A percentile compares a stretch with the other conserved stretches of the same genome.
Evolutionary conservation across 1,140 invertebrate species (phyloP).

Genomic region (Drepana arcuata): DNA sequence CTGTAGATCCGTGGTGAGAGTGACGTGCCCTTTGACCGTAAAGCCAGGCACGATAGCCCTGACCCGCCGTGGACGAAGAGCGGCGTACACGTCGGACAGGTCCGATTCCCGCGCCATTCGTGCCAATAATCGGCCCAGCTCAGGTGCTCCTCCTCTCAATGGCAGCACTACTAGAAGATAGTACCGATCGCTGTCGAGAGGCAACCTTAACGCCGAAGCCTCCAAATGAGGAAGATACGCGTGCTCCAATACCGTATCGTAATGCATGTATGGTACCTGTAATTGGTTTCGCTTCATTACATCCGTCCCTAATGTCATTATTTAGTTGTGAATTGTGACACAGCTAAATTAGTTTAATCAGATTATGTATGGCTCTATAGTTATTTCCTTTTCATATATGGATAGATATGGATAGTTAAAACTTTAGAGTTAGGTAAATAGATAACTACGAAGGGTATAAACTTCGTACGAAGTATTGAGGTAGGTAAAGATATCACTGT

Average conservation of each 20-base stretch:
- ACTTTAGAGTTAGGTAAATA: too few relatives aligned
- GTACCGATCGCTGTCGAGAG: conserved; percentile 79
- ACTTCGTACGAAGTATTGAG: too few relatives aligned
- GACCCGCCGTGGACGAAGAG: conserved; percentile 78
- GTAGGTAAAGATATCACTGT: too few relatives aligned
- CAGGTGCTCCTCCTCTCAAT: conserved; percentile 57
- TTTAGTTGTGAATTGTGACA: too few relatives aligned
- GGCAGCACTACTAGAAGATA: conserved; percentile 77
- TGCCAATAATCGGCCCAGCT: conserved; percentile 43
- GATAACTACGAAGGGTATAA: too few relatives aligned
- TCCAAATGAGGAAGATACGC: conserved; percentile 81
- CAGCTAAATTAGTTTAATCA: too few relatives aligned
- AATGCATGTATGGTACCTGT: conserved; percentile 76
- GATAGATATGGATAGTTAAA: too few relatives aligned
- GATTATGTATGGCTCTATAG: too few relatives aligned
- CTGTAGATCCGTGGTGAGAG: conserved; percentile 82
- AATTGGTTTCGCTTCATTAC: conserved; percentile 7
- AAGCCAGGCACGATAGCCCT: conserved; percentile 84
- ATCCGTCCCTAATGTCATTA: too few relatives aligned
- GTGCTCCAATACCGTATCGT: conserved; percentile 82
- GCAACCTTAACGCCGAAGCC: conserved; percentile 80
- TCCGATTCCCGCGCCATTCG: conserved; percentile 66
- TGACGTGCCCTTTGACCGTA: conserved; percentile 82
- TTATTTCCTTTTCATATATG: too few relatives aligned
- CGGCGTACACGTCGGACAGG: conserved; percentile 77